Evolutionary conservation across 2,113 vertebrate species (phyloP).

Genomic region (Cephalopterus ornatus): DNA sequence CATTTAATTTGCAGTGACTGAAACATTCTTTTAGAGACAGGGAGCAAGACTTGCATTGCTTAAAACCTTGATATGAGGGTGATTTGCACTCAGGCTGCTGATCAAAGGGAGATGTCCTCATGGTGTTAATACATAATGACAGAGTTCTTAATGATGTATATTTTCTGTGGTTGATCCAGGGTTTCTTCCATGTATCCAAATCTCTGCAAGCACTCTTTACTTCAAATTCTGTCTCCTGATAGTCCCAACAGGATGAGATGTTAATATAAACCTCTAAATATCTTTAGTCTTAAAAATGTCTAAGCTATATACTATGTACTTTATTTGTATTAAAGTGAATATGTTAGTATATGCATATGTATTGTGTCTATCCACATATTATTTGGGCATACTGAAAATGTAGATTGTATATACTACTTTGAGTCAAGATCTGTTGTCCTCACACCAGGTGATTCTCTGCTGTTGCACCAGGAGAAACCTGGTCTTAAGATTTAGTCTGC

Average conservation of each 20-base stretch:
- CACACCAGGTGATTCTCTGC: neutral
- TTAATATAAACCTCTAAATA: neutral
- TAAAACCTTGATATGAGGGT: neutral
- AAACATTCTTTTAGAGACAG: neutral
- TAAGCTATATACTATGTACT: neutral
- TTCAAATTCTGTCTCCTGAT: neutral
- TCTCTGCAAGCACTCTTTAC: neutral
- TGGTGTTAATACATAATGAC: conserved; percentile 13
- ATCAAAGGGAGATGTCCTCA: conserved; percentile 24
- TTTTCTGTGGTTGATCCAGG: neutral
- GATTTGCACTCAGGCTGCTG: neutral
- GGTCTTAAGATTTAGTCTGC: neutral
- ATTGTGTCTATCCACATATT: neutral
- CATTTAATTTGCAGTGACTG: neutral
- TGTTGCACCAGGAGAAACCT: neutral
- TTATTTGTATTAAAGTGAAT: neutral
- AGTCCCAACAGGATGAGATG: neutral
- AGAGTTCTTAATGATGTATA: conserved; percentile 2
- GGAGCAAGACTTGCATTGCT: neutral
- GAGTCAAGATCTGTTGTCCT: neutral
- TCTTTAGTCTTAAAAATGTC: neutral
- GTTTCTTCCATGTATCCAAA: neutral
- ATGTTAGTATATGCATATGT: neutral
- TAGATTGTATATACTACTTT: neutral
- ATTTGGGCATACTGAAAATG: neutral